A percentile compares a stretch with the other conserved stretches of the same genome.
Evolutionary conservation across 2,888 invertebrate species (phyloP).

Genomic region (Aphidoletes aphidimyza): DNA sequence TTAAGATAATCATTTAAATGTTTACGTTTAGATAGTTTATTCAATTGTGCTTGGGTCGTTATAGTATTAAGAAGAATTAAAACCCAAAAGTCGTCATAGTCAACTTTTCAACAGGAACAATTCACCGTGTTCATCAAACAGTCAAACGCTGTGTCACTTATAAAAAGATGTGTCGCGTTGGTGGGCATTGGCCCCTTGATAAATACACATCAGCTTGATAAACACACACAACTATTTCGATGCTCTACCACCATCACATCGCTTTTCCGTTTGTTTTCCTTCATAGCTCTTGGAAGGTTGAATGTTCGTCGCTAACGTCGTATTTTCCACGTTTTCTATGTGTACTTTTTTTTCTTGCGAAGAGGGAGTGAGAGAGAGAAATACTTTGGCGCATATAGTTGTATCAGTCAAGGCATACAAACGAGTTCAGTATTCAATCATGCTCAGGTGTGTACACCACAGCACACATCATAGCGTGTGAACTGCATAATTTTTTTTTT

Average conservation of each 20-base stretch:
- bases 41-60: no score
- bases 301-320: background rate
- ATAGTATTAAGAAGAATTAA: no score
- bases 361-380: no score
- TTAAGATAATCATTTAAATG: no score
- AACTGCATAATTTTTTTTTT: conserved; percentile 11
- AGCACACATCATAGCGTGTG: background rate
- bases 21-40: no score
- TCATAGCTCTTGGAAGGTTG: background rate
- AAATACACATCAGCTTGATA: background rate
- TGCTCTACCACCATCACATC: background rate
- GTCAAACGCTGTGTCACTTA: no score
- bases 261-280: conserved; percentile 11
- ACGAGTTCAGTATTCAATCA: conserved; percentile 23
- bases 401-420: background rate
- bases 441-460: conserved; percentile 38
- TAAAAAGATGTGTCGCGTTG: no score
- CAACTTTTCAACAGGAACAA: no score
- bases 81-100: no score
- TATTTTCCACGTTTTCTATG: background rate
- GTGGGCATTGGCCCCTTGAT: no score
- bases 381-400: background rate
- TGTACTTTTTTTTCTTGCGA: background rate
- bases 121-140: no score
- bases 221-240: background rate